Evolutionary conservation across 2,888 invertebrate species (phyloP).

Genomic region (Myopa testacea): DNA sequence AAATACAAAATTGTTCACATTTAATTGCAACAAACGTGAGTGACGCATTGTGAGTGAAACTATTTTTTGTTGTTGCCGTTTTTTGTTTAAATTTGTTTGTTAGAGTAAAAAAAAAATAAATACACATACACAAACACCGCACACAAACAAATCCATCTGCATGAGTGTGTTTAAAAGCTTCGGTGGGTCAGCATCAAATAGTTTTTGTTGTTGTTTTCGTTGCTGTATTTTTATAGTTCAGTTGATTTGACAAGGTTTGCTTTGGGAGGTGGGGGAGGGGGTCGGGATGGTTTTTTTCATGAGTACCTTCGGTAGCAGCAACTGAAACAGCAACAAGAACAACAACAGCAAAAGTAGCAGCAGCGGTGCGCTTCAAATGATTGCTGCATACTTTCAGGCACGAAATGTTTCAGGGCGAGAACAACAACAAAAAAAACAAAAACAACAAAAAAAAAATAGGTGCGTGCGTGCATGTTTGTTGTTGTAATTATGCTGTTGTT

Average conservation of each 20-base stretch:
- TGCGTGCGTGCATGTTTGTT: slow-evolving; percentile 4
- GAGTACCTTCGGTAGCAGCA: slow-evolving; percentile 11
- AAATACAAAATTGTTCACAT: slow-evolving; percentile 27
- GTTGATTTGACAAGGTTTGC: slow-evolving; percentile 30
- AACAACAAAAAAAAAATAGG: background rate
- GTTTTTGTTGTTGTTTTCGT: slow-evolving; percentile 14
- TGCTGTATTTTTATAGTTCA: slow-evolving; percentile 28
- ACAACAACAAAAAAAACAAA: background rate
- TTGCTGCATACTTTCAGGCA: slow-evolving; percentile 21
- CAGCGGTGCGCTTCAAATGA: background rate
- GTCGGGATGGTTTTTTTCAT: slow-evolving; percentile 9
- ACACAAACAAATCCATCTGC: background rate
- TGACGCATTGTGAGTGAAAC: background rate
- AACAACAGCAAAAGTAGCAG: background rate
- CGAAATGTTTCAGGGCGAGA: background rate
- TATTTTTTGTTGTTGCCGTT: background rate
- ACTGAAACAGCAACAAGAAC: background rate
- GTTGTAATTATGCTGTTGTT: too few species aligned
- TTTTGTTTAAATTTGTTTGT: background rate
- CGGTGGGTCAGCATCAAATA: background rate
- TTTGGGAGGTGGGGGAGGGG: background rate
- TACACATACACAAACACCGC: background rate
- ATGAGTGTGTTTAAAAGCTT: background rate
- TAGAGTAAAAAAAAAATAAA: background rate
- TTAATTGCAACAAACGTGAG: slow-evolving; percentile 20